These are phyloP conservation scores for Acipenser oxyrinchus DNA, from an alignment of 2,797 vertebrate genomes.

Conservation along the genomic window DNA sequence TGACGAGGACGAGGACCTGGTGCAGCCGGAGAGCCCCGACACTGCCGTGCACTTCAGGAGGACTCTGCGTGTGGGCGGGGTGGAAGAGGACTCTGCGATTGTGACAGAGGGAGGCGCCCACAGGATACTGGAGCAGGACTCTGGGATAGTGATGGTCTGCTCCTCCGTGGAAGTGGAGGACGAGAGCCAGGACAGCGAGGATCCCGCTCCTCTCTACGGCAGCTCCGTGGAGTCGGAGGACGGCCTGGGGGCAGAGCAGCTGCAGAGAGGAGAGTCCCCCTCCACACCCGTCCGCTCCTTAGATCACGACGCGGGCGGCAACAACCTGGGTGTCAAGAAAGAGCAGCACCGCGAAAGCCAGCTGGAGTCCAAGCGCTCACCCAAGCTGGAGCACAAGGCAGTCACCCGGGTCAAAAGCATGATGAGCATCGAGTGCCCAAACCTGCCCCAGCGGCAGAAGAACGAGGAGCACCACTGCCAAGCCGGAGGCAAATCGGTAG, in stretches of 20 bases:
- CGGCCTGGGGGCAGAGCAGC: slow-evolving; percentile 10
- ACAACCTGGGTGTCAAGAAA: slow-evolving; percentile 50
- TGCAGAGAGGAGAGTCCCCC: slow-evolving; percentile 40
- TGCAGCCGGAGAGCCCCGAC: slow-evolving; percentile 1
- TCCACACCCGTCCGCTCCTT: slow-evolving; percentile 47
- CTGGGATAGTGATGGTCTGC: slow-evolving; percentile 33
- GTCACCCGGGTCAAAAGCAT: slow-evolving; percentile 65
- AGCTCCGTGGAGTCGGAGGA: slow-evolving; percentile 48
- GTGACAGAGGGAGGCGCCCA: slow-evolving; percentile 27
- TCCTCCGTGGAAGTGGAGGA: slow-evolving; percentile 46
- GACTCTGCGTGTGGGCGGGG: background rate
- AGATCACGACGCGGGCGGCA: slow-evolving; percentile 33
- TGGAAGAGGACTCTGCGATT: slow-evolving; percentile 11
- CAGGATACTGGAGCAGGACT: slow-evolving; percentile 35
- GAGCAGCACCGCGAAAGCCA: slow-evolving; percentile 47
- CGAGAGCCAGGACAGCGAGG: slow-evolving; percentile 48
- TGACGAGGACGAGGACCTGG: slow-evolving; percentile 43
- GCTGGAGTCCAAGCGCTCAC: slow-evolving; percentile 65
- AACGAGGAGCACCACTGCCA: slow-evolving; percentile 37
- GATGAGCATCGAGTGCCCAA: slow-evolving; percentile 59
- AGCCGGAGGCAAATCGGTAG: slow-evolving; percentile 30
- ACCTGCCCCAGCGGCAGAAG: slow-evolving; percentile 44
- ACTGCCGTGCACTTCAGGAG: background rate
- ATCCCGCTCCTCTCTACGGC: slow-evolving; percentile 34
- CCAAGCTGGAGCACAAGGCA: slow-evolving; percentile 77